phyloP scores from a whole-genome alignment of 2,888 invertebrate genomes.

The Capitulum mitella region DNA sequence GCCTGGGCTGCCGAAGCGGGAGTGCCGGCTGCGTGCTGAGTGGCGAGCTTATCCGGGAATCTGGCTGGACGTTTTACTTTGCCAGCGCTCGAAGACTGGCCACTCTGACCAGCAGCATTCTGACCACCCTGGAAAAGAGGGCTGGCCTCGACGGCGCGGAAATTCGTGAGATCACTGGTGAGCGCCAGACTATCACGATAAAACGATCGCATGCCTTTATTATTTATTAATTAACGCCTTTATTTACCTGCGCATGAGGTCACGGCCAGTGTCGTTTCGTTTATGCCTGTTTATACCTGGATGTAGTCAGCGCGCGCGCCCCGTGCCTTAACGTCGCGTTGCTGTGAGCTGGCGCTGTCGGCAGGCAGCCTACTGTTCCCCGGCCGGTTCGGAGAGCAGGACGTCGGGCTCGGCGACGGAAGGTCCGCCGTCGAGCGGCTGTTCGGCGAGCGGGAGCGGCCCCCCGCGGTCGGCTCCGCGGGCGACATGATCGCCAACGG shows the following conservation, averaged over 20 bases:
- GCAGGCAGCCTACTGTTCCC: no score
- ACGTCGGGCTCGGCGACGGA: background rate
- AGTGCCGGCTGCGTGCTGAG: background rate
- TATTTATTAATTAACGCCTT: no score
- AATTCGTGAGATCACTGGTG: background rate
- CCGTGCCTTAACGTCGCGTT: no score
- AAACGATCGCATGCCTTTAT: no score
- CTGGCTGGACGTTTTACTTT: background rate
- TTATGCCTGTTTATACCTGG: no score
- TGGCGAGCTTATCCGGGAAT: background rate
- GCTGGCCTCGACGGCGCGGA: background rate
- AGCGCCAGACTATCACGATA: no score
- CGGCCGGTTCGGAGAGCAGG: background rate
- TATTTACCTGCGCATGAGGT: no score
- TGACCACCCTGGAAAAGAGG: background rate
- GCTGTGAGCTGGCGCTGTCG: no score
- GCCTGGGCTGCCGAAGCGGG: background rate
- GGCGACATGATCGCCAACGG: background rate
- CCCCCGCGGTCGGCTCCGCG: background rate
- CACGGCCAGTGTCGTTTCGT: no score
- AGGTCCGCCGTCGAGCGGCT: background rate
- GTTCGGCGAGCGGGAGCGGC: background rate
- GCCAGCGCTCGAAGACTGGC: background rate
- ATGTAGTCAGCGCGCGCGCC: no score
- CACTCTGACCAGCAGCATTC: background rate